Percentiles rank a stretch among this genome's conserved stretches.
phyloP scores from a whole-genome alignment of 2,888 invertebrate genomes.

The Athetis lepigone region DNA sequence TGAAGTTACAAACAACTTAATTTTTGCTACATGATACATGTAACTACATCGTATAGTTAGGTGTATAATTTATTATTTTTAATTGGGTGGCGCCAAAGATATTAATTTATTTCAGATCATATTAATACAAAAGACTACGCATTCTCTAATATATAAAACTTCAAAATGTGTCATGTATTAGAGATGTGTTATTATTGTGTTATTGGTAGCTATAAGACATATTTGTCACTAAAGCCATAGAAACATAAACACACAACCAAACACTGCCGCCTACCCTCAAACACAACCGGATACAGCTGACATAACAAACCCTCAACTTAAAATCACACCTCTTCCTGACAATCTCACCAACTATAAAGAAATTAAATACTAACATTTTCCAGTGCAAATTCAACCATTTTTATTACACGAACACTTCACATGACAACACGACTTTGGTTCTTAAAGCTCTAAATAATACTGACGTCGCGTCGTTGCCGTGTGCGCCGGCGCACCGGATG shows the following conservation, averaged over 20 bases:
- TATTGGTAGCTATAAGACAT: background rate
- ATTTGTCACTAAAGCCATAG: background rate
- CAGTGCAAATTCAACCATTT: slow-evolving; percentile 84
- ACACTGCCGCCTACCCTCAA: slow-evolving; percentile 14
- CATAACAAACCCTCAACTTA: slow-evolving; percentile 18
- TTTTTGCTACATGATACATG: background rate
- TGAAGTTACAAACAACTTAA: background rate
- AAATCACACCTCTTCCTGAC: slow-evolving; percentile 2
- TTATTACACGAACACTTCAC: slow-evolving; percentile 55
- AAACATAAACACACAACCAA: background rate
- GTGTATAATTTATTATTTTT: background rate
- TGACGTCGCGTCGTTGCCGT: too few relatives aligned
- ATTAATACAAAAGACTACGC: background rate
- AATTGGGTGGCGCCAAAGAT: background rate
- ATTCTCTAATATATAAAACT: background rate
- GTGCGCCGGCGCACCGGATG: slow-evolving; percentile 61
- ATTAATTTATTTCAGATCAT: background rate
- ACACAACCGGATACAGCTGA: slow-evolving; percentile 38
- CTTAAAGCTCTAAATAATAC: slow-evolving; percentile 66
- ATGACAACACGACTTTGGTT: slow-evolving; percentile 61
- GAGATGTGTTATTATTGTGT: too few relatives aligned
- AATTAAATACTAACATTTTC: slow-evolving; percentile 78
- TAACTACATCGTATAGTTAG: background rate
- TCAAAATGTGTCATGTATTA: too few relatives aligned
- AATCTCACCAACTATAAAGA: slow-evolving; percentile 13